phyloP scores from a whole-genome alignment of 2,888 invertebrate genomes.

The Amorpha juglandis region DNA sequence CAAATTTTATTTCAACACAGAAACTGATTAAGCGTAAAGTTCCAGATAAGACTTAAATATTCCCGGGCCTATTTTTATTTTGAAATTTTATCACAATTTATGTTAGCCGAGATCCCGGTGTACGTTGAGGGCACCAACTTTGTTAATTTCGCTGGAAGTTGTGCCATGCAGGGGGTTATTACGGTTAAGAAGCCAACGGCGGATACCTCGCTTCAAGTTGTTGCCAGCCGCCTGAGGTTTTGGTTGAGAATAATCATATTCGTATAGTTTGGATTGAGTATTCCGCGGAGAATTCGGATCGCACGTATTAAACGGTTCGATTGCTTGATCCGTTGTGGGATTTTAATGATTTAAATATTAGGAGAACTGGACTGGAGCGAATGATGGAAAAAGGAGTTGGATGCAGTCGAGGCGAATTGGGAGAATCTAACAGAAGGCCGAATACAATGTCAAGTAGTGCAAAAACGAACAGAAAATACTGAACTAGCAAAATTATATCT shows the following conservation, averaged over 20 bases:
- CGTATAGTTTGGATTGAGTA: slow-evolving; percentile 18
- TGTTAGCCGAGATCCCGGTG: slow-evolving; percentile 64
- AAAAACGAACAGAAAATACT: no score
- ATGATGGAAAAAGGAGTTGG: no score
- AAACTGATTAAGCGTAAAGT: not conserved
- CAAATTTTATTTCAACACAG: no score
- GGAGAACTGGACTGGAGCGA: no score
- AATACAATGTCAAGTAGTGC: no score
- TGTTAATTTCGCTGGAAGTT: slow-evolving; percentile 80
- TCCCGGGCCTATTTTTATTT: slow-evolving; percentile 66
- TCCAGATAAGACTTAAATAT: slow-evolving; percentile 47
- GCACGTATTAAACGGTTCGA: not conserved
- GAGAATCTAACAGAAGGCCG: no score
- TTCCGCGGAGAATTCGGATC: not conserved
- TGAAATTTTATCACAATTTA: slow-evolving; percentile 77
- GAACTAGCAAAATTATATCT: no score
- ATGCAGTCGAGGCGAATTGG: no score
- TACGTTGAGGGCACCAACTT: slow-evolving; percentile 64
- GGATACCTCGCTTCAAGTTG: slow-evolving; percentile 43
- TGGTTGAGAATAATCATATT: slow-evolving; percentile 24
- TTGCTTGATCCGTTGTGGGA: not conserved
- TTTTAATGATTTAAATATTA: no score
- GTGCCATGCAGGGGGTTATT: slow-evolving; percentile 69
- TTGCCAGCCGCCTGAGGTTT: slow-evolving; percentile 42
- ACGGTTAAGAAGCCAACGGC: slow-evolving; percentile 49